A percentile compares a stretch with the other conserved stretches of the same genome.
Conservation (phyloP, 2,113 vertebrate species). For the Thomomys bottae region DNA sequence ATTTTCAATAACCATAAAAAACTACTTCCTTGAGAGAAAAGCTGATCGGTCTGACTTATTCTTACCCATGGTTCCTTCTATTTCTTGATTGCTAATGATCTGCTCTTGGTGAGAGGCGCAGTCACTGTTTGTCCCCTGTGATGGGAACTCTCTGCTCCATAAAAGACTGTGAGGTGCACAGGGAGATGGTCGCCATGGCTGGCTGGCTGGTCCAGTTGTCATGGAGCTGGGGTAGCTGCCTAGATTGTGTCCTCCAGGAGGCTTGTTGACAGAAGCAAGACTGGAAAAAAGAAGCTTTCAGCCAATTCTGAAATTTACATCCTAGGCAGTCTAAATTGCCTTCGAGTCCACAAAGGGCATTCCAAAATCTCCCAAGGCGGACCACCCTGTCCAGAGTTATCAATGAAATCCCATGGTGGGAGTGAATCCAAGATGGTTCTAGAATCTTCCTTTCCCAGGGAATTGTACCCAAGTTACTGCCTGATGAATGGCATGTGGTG, state of each 20-base stretch:
- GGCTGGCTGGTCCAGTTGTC: conserved; percentile 86
- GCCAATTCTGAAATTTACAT: conserved; percentile 90
- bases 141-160: conserved; percentile 57
- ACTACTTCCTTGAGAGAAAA: conserved; percentile 79
- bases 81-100: conserved; percentile 72
- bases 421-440: not conserved
- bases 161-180: conserved; percentile 77
- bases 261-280: conserved; percentile 90
- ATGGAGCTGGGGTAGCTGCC: conserved; percentile 86
- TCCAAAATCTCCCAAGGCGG: conserved; percentile 40
- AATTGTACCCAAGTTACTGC: not conserved
- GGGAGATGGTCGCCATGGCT: conserved; percentile 82
- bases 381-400: not conserved
- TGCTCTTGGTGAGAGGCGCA: conserved; percentile 64
- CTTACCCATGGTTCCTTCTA: conserved; percentile 54
- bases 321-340: conserved; percentile 83
- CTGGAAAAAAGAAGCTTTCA: conserved; percentile 82
- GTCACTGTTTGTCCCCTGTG: conserved; percentile 59
- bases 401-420: not conserved
- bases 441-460: not conserved
- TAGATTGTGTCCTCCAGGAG: conserved; percentile 88
- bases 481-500: conserved; percentile 19
- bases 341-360: conserved; percentile 71
- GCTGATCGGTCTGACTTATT: conserved; percentile 50
- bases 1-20: conserved; percentile 80